Evolutionary conservation across 2,888 invertebrate genomes (phyloP).

Genomic region (Macroteleia sp.): DNA sequence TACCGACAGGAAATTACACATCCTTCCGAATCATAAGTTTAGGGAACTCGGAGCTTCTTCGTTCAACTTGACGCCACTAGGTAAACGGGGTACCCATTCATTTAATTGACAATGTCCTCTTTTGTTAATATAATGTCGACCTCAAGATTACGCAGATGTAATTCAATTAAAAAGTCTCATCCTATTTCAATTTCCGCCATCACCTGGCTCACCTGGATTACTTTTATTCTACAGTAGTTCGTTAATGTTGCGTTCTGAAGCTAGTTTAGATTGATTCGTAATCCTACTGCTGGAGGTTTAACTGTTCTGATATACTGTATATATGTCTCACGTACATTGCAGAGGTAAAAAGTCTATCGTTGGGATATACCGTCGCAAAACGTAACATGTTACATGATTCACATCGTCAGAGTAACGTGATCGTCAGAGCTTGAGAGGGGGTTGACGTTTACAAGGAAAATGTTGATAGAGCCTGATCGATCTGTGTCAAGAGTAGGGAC

Average conservation of each 20-base stretch:
- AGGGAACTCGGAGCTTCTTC: slow-evolving; percentile 64
- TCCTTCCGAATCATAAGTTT: slow-evolving; percentile 78
- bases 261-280: too few species aligned
- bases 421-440: slow-evolving; percentile 12
- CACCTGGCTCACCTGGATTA: slow-evolving; percentile 4
- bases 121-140: slow-evolving; percentile 56
- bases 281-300: too few species aligned
- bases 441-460: slow-evolving; percentile 62
- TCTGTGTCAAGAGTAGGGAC: slow-evolving; percentile 43
- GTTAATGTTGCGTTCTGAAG: too few species aligned
- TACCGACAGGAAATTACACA: slow-evolving; percentile 82
- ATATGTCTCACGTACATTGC: too few species aligned
- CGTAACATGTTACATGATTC: slow-evolving; percentile 50
- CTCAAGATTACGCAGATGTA: slow-evolving; percentile 9
- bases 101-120: slow-evolving; percentile 67
- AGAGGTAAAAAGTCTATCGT: slow-evolving; percentile 18
- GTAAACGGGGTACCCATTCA: slow-evolving; percentile 59
- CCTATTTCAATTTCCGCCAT: slow-evolving; percentile 39
- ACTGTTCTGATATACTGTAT: too few species aligned
- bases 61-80: slow-evolving; percentile 48
- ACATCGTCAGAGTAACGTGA: slow-evolving; percentile 34
- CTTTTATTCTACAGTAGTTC: neutral
- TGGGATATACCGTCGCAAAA: slow-evolving; percentile 16
- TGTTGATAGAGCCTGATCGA: slow-evolving; percentile 63
- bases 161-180: slow-evolving; percentile 54